These are phyloP conservation scores for Phengaris alcon DNA, from an alignment of 2,888 invertebrate species.

Conservation along the genomic window DNA sequence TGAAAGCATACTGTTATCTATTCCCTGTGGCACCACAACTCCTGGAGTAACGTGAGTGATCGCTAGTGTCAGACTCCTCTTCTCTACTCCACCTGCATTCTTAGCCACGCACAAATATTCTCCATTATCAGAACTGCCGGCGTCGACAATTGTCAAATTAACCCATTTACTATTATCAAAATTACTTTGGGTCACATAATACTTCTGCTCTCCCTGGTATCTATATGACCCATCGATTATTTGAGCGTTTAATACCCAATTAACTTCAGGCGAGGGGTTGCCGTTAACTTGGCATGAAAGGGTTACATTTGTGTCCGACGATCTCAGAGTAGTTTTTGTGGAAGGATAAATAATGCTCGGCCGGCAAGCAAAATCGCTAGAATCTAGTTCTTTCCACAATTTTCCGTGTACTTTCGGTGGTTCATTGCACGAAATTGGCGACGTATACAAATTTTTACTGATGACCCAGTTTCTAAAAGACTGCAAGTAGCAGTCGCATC, in stretches of 20 bases:
- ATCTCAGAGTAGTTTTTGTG: slow-evolving; percentile 78
- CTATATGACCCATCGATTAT: slow-evolving; percentile 77
- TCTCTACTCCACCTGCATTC: slow-evolving; percentile 89
- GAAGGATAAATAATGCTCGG: slow-evolving; percentile 86
- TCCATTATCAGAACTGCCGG: slow-evolving; percentile 83
- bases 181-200: slow-evolving; percentile 58
- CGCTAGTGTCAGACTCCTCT: slow-evolving; percentile 85
- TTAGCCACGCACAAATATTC: slow-evolving; percentile 89
- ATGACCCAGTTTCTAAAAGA: slow-evolving; percentile 88
- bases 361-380: slow-evolving; percentile 89
- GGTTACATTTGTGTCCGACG: slow-evolving; percentile 83
- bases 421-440: slow-evolving; percentile 85
- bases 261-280: slow-evolving; percentile 86
- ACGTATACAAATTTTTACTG: slow-evolving; percentile 85
- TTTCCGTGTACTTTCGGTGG: slow-evolving; percentile 84
- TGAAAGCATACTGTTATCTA: slow-evolving; percentile 77
- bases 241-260: slow-evolving; percentile 85
- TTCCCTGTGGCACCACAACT: slow-evolving; percentile 68
- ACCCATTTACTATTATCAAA: slow-evolving; percentile 78
- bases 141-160: slow-evolving; percentile 84
- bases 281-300: slow-evolving; percentile 87
- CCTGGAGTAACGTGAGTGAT: slow-evolving; percentile 67
- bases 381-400: slow-evolving; percentile 85
- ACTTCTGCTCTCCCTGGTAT: slow-evolving; percentile 74
- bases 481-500: slow-evolving; percentile 91